phyloP scores from a whole-genome alignment of 2,797 vertebrate species.

The Acipenser ruthenus region DNA sequence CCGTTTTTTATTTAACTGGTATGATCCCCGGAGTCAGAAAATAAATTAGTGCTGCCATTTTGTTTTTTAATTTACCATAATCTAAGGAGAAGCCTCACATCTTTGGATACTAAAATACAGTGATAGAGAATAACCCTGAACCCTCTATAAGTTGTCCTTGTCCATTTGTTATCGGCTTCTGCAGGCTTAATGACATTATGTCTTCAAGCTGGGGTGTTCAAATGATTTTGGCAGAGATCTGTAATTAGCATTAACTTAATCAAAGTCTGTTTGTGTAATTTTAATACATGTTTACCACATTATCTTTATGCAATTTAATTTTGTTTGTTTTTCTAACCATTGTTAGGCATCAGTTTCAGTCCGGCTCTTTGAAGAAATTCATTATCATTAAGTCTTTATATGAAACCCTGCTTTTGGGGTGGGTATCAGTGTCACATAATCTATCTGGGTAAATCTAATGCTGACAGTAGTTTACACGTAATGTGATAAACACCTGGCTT shows the following conservation, averaged over 20 bases:
- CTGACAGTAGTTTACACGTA: background rate
- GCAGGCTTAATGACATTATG: background rate
- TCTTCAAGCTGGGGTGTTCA: background rate
- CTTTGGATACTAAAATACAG: too few relatives aligned
- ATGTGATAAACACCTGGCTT: conserved; percentile 1
- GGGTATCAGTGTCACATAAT: conserved; percentile 32
- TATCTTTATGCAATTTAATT: conserved; percentile 63
- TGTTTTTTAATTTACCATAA: too few relatives aligned
- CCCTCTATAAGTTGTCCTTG: too few relatives aligned
- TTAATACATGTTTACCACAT: conserved; percentile 63
- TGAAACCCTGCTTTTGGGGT: conserved; percentile 49
- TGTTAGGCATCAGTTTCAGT: conserved; percentile 44
- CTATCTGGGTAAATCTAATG: background rate
- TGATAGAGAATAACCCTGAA: too few relatives aligned
- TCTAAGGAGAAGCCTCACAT: too few relatives aligned
- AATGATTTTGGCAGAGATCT: background rate
- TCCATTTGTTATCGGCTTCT: too few relatives aligned
- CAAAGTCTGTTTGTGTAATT: conserved; percentile 57
- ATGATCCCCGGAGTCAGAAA: too few relatives aligned
- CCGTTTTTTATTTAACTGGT: too few relatives aligned
- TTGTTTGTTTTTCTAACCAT: conserved; percentile 49
- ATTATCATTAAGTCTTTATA: conserved; percentile 59
- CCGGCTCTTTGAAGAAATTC: conserved; percentile 43
- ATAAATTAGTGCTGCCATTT: too few relatives aligned
- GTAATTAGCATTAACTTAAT: conserved; percentile 43